Conservation (phyloP, 2,797 vertebrate genomes). For the Siniperca scherzeri region DNA sequence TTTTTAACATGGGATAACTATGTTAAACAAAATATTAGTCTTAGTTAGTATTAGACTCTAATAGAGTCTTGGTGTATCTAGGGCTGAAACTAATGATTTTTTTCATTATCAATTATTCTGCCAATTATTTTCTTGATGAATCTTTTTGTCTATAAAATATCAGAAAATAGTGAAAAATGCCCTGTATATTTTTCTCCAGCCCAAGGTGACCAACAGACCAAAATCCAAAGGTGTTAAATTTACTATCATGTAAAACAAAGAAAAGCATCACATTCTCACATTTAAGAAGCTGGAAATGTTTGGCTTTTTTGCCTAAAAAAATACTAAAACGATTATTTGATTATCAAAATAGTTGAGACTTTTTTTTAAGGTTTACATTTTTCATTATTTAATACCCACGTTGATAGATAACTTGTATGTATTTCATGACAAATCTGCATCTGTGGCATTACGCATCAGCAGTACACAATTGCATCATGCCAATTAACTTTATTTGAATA, state of each 20-base stretch:
- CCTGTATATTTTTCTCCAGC: background rate
- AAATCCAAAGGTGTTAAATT: background rate
- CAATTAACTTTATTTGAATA: background rate
- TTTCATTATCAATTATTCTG: background rate
- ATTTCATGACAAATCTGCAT: background rate
- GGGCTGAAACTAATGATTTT: too few relatives aligned
- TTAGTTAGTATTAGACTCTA: too few relatives aligned
- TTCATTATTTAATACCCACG: background rate
- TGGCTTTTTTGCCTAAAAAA: too few relatives aligned
- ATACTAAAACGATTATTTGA: background rate
- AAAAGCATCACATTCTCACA: background rate
- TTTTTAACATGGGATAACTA: too few relatives aligned
- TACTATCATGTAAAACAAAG: background rate
- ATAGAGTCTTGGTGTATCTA: background rate
- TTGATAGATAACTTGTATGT: background rate
- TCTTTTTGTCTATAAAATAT: background rate
- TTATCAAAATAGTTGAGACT: background rate
- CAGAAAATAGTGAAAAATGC: background rate
- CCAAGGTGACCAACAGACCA: background rate
- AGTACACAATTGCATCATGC: background rate
- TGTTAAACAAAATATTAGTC: too few relatives aligned
- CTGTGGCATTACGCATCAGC: background rate
- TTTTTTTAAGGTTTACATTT: background rate
- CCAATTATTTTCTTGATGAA: too few relatives aligned
- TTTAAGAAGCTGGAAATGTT: background rate